A percentile compares a stretch with the other conserved stretches of the same genome.
These are phyloP conservation scores for Larimichthys crocea DNA, from an alignment of 2,113 vertebrate species.

Conservation along the genomic window DNA sequence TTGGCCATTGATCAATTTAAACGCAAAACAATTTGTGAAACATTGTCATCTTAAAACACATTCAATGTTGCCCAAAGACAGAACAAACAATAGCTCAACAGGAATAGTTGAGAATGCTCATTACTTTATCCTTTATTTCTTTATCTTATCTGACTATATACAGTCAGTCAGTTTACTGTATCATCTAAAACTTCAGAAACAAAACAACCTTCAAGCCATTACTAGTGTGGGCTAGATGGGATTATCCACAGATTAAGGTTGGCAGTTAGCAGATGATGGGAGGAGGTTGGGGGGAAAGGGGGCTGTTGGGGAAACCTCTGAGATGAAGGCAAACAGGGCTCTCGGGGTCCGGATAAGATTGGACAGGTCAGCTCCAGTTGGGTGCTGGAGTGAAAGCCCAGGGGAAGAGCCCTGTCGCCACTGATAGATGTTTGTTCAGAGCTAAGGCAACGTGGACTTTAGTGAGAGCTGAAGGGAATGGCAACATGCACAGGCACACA, in stretches of 20 bases:
- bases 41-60: neutral
- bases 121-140: neutral
- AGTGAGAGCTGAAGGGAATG: conserved; percentile 63
- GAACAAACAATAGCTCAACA: neutral
- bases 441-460: conserved; percentile 46
- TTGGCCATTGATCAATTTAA: neutral
- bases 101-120: too few relatives aligned
- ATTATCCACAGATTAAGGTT: conserved; percentile 62
- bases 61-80: neutral
- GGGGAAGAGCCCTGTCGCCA: conserved; percentile 61
- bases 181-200: conserved; percentile 24
- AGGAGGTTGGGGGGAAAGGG: neutral
- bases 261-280: conserved; percentile 23
- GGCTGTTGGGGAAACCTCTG: conserved; percentile 15
- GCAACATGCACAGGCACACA: conserved; percentile 20
- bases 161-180: neutral
- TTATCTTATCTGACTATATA: neutral
- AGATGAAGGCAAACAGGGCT: conserved; percentile 55
- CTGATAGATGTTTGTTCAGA: conserved; percentile 72
- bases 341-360: conserved; percentile 62
- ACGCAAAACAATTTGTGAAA: conserved; percentile 2
- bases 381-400: conserved; percentile 50
- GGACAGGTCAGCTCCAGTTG: conserved; percentile 58
- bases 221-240: conserved; percentile 66
- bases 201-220: conserved; percentile 44